These are phyloP conservation scores for Corythornis cristatus DNA, from an alignment of 2,113 vertebrate species.

Conservation along the genomic window DNA sequence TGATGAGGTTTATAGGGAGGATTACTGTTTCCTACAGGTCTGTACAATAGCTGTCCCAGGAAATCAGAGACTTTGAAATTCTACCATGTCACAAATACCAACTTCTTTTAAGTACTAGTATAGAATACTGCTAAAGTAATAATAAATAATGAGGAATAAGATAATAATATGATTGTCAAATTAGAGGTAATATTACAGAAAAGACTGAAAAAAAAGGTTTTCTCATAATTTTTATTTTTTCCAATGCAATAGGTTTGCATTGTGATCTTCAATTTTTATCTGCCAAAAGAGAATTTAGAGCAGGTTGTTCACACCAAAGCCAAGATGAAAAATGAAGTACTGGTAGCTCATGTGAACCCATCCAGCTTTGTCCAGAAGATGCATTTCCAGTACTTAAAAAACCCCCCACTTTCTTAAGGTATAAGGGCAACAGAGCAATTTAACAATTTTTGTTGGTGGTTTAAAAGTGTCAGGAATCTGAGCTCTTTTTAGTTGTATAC, in stretches of 20 bases:
- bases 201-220: not conserved
- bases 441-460: conserved; percentile 29
- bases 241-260: not conserved
- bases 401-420: not conserved
- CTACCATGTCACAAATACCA: not conserved
- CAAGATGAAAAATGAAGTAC: not conserved
- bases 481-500: conserved; percentile 16
- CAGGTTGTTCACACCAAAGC: not conserved
- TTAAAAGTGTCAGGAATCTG: conserved; percentile 40
- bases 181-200: not conserved
- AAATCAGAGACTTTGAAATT: not conserved
- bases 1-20: not conserved
- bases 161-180: not conserved
- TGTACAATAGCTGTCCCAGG: not conserved
- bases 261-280: not conserved
- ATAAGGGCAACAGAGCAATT: conserved; percentile 33
- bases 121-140: not conserved
- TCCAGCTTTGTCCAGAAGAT: not conserved
- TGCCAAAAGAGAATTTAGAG: not conserved
- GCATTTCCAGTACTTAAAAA: conserved; percentile 6
- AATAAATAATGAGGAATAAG: not conserved
- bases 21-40: not conserved
- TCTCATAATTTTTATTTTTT: not conserved
- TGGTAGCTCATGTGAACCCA: not conserved
- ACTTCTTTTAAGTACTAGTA: not conserved